Evolutionary conservation across 2,888 invertebrate species (phyloP).

Genomic region (Yponomeuta malinellus): DNA sequence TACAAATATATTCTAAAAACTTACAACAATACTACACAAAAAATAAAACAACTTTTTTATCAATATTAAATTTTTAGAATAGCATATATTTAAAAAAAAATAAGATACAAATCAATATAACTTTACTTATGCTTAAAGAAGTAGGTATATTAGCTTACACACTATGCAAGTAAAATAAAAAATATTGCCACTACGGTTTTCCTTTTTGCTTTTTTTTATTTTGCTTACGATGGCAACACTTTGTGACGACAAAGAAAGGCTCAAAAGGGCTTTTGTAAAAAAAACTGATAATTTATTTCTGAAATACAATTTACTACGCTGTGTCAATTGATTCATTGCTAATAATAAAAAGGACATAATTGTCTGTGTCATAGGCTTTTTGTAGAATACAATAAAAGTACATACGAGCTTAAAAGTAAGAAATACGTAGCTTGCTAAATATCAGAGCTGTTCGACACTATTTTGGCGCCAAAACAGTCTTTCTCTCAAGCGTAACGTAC

Average conservation of each 20-base stretch:
- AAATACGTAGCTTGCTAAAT: conserved; percentile 16
- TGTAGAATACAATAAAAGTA: conserved; percentile 21
- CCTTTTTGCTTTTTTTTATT: background rate
- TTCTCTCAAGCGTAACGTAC: background rate
- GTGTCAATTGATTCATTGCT: conserved; percentile 27
- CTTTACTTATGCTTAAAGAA: conserved; percentile 49
- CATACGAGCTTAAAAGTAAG: conserved; percentile 23
- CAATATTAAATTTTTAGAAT: conserved; percentile 12
- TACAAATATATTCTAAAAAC: conserved; percentile 9
- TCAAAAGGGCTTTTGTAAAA: conserved; percentile 21
- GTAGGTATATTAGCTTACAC: conserved; percentile 13
- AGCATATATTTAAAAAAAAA: conserved; percentile 65
- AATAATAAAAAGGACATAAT: conserved; percentile 20
- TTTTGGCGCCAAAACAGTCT: background rate
- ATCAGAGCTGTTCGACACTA: background rate
- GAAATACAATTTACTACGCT: conserved; percentile 31
- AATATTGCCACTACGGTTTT: background rate
- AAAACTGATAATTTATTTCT: conserved; percentile 51
- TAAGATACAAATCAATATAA: conserved; percentile 56
- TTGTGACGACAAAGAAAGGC: background rate
- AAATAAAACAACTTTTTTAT: conserved; percentile 16
- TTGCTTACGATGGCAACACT: background rate
- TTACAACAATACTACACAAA: conserved; percentile 15
- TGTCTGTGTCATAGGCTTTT: conserved; percentile 32
- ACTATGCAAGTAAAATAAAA: conserved; percentile 17